phyloP scores from a whole-genome alignment of 1,140 invertebrate species.

The Drosophila ercepeae region DNA sequence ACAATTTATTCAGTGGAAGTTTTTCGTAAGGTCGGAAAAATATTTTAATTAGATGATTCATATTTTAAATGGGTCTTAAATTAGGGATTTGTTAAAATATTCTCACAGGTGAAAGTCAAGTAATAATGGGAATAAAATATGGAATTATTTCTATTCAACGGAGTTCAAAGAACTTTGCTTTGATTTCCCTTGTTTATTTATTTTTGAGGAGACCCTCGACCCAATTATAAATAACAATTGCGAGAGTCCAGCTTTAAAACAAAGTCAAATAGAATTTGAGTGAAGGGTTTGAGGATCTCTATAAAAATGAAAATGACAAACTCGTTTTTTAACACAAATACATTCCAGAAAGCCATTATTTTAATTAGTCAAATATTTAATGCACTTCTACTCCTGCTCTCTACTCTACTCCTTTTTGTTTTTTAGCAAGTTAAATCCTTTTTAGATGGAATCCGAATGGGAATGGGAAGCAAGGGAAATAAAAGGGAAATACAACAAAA shows the following conservation, averaged over 20 bases:
- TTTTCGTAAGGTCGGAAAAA: background rate
- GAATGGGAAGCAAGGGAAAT: slow-evolving; percentile 10
- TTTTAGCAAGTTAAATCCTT: slow-evolving; percentile 23
- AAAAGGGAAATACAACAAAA: slow-evolving; percentile 49
- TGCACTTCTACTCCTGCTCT: slow-evolving; percentile 44
- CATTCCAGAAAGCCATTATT: slow-evolving; percentile 69
- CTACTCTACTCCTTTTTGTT: background rate
- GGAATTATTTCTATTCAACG: slow-evolving; percentile 1
- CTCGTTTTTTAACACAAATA: slow-evolving; percentile 45
- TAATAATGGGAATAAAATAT: background rate
- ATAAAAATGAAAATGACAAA: slow-evolving; percentile 32
- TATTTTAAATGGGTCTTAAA: slow-evolving; percentile 3
- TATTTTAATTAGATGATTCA: background rate
- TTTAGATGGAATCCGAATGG: slow-evolving; percentile 26
- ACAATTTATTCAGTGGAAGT: background rate
- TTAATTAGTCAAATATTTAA: slow-evolving; percentile 80
- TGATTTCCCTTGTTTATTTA: background rate
- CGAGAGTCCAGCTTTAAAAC: slow-evolving; percentile 14
- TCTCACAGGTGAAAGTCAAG: background rate
- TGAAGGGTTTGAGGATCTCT: slow-evolving; percentile 2
- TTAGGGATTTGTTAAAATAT: background rate
- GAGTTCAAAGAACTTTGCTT: background rate
- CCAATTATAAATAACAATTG: slow-evolving; percentile 31
- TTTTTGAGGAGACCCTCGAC: slow-evolving; percentile 23
- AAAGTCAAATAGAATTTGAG: slow-evolving; percentile 24